Evolutionary conservation across 92 coral and sea anemone genomes (phyloP).

Genomic region (Pocillopora grandis): DNA sequence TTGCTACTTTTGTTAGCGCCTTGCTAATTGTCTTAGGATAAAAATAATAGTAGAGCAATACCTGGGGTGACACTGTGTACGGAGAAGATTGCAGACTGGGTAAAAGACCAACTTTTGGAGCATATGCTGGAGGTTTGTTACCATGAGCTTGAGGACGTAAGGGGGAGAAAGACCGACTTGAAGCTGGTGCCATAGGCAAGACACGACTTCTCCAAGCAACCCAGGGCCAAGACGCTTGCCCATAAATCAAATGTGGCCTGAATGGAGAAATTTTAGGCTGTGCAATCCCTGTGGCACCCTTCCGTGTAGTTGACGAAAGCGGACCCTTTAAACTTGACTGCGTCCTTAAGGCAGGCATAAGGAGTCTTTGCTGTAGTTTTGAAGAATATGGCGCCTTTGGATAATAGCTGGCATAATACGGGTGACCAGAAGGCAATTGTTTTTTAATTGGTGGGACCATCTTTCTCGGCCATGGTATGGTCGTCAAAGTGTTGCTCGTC

Average conservation of each 20-base stretch:
- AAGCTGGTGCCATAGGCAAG: background rate
- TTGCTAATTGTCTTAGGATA: slow-evolving; percentile 34
- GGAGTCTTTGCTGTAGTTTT: background rate
- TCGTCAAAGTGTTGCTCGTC: slow-evolving; percentile 3
- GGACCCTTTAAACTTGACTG: slow-evolving; percentile 4
- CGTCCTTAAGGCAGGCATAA: background rate
- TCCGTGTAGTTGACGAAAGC: background rate
- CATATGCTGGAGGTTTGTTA: background rate
- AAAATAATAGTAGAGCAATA: slow-evolving; percentile 35
- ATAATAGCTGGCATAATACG: background rate
- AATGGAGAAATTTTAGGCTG: slow-evolving; percentile 15
- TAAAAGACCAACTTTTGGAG: background rate
- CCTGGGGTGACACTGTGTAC: slow-evolving; percentile 21
- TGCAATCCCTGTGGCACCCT: slow-evolving; percentile 4
- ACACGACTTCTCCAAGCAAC: slow-evolving; percentile 26
- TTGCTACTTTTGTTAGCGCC: slow-evolving; percentile 13
- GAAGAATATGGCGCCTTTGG: slow-evolving; percentile 15
- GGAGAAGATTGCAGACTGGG: slow-evolving; percentile 10
- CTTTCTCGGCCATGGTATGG: background rate
- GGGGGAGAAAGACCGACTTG: slow-evolving; percentile 4
- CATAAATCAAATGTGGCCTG: slow-evolving; percentile 19
- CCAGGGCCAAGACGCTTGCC: slow-evolving; percentile 42
- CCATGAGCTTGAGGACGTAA: slow-evolving; percentile 1
- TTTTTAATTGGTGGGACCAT: background rate
- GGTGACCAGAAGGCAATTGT: background rate